Percentiles rank a stretch among this genome's conserved stretches.
phyloP scores from a whole-genome alignment of 2,113 vertebrate species.

The Pomatostomus ruficeps region DNA sequence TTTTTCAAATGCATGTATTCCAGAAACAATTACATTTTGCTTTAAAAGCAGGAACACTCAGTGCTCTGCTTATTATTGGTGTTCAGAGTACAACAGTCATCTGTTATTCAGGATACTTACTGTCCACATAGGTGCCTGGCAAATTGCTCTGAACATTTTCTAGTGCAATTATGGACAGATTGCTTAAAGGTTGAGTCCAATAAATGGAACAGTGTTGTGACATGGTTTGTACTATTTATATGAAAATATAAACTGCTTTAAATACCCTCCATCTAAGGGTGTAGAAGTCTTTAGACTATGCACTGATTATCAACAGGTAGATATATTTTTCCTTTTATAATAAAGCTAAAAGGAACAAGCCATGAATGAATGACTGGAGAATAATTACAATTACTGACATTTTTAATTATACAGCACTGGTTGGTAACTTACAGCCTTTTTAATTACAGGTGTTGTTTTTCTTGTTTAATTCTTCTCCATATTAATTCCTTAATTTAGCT shows the following conservation, averaged over 20 bases:
- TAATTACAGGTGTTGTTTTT: not conserved
- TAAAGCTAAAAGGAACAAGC: not conserved
- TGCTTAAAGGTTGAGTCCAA: constrained; percentile 10
- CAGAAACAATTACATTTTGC: constrained; percentile 19
- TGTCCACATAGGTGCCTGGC: constrained; percentile 36
- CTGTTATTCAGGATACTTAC: constrained; percentile 42
- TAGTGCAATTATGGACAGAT: constrained; percentile 32
- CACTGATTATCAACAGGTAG: not conserved
- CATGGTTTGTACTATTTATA: not conserved
- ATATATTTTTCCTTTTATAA: not conserved
- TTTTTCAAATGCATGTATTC: not conserved
- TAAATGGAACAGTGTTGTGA: not conserved
- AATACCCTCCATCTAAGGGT: not conserved
- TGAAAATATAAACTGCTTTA: constrained; percentile 1
- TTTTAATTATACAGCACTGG: not conserved
- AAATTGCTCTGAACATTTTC: constrained; percentile 42
- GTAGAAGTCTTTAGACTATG: not conserved
- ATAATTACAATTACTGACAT: not conserved
- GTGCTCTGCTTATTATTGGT: not conserved
- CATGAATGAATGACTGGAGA: not conserved
- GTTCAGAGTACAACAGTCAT: constrained; percentile 20
- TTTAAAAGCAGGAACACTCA: constrained; percentile 9
- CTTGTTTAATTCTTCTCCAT: not conserved
- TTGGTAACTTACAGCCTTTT: not conserved
- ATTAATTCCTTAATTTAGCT: not conserved